These are phyloP conservation scores for Anoplius nigerrimus DNA, from an alignment of 2,888 invertebrate species.

Conservation along the genomic window DNA sequence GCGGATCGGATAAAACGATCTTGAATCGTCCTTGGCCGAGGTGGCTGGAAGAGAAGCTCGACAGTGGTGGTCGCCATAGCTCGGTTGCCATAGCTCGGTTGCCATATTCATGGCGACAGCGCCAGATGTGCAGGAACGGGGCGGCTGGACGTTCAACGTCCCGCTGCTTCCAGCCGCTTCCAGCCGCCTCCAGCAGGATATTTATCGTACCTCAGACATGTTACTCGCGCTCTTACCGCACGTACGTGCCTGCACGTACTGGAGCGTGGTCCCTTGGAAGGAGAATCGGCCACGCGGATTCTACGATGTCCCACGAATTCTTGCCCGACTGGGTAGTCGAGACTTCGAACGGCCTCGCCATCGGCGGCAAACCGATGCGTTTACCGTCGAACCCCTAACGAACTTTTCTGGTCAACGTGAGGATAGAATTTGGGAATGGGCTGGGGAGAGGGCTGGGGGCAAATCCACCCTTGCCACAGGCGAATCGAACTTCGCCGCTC, in stretches of 20 bases:
- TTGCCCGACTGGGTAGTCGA: no score
- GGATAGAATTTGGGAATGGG: no score
- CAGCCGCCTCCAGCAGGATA: constrained; percentile 65
- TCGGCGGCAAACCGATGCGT: no score
- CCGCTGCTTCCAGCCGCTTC: constrained; percentile 66
- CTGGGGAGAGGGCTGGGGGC: no score
- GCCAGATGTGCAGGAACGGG: constrained; percentile 66
- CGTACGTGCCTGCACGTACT: background rate
- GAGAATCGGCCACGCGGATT: constrained; percentile 25
- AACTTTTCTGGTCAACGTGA: no score
- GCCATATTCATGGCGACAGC: constrained; percentile 71
- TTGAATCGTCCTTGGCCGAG: constrained; percentile 14
- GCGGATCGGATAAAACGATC: constrained; percentile 13
- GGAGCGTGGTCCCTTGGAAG: no score
- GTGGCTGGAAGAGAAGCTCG: constrained; percentile 23
- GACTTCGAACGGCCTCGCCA: no score
- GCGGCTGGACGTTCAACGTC: constrained; percentile 64
- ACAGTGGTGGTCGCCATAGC: constrained; percentile 12
- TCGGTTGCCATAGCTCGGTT: constrained; percentile 40
- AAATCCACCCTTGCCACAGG: no score
- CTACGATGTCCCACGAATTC: background rate
- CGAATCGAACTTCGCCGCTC: no score
- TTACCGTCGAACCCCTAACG: no score
- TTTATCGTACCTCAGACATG: constrained; percentile 69
- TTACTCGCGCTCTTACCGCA: constrained; percentile 58